Base-by-base conservation (phyloP, 2,888 invertebrate genomes). In the Phoronis australis region DNA sequence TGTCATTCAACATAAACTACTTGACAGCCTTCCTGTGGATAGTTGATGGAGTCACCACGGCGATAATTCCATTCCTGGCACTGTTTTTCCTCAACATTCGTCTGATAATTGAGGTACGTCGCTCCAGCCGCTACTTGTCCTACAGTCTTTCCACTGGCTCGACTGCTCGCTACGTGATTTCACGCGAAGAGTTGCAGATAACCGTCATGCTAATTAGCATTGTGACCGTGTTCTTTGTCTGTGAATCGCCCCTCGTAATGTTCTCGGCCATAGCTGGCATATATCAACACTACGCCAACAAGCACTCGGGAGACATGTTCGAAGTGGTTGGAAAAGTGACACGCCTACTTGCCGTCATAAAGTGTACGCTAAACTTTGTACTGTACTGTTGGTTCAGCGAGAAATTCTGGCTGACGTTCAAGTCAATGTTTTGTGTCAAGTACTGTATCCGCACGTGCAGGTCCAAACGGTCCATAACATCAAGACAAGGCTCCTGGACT, bases 341-440 rank as follows among this genome's bases (percentile, higher is more conserved):
- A 25, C 53, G 55, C 40, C 46, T 67, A 18, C 54, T 72, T 25
- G 53, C 72, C 6, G 64, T 65, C 2, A 48, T 72, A 18, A 68
- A 73, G 51, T 73, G 73, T 0, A 66, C 73, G 6, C 61, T 72
- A 31, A 74, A 74, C 60, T 74, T 74, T 51, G 61, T 73, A 41
- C 56, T 74, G 2, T 74, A 73, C 55, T 74, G 74, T 51, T 74
- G 74, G 74, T 72, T 73, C 62, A 73, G 72, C 47, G 74, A 74
- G 55, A 71, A 69, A 52, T 74, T 73, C 59, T 68, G 70, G 69
- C 62, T 61, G 46, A 73, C 73, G 3, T 66, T 73, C 54, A 73
- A 71, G 57, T 52, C 62, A 48, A 61, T 66, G 25, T 68, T 74
- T 57, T 70, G 68, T 48, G n/a, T n/a, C n/a, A n/a, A n/a, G n/a